A percentile compares a stretch with the other conserved stretches of the same genome.
phyloP scores from a whole-genome alignment of 2,797 vertebrate genomes.

The Poecile montanus region DNA sequence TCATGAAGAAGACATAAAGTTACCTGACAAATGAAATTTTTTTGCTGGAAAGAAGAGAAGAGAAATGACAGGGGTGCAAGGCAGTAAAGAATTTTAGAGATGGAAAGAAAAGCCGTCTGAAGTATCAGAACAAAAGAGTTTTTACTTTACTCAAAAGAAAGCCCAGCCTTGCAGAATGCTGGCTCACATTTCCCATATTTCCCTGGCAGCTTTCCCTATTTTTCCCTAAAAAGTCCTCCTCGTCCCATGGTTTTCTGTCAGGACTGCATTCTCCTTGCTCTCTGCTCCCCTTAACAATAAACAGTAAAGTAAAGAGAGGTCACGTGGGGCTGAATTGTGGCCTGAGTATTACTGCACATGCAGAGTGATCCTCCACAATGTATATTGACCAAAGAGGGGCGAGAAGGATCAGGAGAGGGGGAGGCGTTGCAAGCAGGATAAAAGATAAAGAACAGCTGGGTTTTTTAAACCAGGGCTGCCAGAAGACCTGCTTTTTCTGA shows the following conservation, averaged over 20 bases:
- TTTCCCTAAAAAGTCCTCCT: not conserved
- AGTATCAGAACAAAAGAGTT: not conserved
- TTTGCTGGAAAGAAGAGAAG: not conserved
- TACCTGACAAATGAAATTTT: not conserved
- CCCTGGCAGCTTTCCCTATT: not conserved
- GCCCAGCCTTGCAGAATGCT: not conserved
- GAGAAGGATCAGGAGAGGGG: not conserved
- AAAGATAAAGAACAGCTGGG: not conserved
- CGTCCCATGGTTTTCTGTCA: not conserved
- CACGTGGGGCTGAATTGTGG: fast-evolving
- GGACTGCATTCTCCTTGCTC: not conserved
- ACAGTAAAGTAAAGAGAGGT: not conserved
- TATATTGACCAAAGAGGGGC: not conserved
- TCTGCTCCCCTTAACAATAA: not conserved
- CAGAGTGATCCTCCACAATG: not conserved
- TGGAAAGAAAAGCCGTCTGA: not conserved
- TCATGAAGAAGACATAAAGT: not conserved
- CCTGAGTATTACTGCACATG: not conserved
- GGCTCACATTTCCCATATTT: not conserved
- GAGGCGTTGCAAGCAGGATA: fast-evolving
- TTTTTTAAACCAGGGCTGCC: not conserved
- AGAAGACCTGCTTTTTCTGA: not conserved
- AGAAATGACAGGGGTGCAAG: not conserved
- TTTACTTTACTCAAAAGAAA: not conserved
- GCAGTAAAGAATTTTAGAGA: not conserved